A percentile compares a stretch with the other conserved stretches of the same genome.
Conservation (phyloP, 2,113 vertebrate species). For the Fregetta grallaria region DNA sequence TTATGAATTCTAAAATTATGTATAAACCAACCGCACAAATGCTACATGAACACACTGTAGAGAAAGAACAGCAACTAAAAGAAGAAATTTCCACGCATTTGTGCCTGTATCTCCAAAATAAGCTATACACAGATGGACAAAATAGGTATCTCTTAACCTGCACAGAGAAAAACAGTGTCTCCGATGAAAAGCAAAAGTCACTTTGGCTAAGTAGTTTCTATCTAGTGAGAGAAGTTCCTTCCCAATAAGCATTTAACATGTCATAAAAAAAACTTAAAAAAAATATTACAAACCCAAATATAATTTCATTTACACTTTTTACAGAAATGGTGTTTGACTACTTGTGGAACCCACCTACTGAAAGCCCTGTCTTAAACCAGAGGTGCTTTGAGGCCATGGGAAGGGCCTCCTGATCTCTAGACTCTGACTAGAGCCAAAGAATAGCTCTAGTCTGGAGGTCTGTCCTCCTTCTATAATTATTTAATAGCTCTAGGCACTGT, state of each 20-base stretch:
- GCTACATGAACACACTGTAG: not conserved
- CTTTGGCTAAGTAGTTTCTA: not conserved
- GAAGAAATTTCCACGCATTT: not conserved
- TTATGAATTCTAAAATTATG: slow-evolving; percentile 21
- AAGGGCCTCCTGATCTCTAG: not conserved
- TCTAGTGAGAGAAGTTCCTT: not conserved
- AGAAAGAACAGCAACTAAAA: not conserved
- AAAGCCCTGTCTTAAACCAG: not conserved
- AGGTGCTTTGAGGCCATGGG: not conserved
- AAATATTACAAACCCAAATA: not conserved
- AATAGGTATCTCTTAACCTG: not conserved
- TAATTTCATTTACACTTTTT: not conserved
- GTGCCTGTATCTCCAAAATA: not conserved
- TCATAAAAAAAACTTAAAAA: not conserved
- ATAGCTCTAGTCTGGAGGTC: not conserved
- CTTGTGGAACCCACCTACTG: not conserved
- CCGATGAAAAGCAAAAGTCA: not conserved
- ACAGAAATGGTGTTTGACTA: not conserved
- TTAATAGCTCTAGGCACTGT: not conserved
- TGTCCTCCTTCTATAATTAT: not conserved
- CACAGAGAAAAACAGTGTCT: not conserved
- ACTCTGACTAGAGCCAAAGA: not conserved
- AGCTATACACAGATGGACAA: not conserved
- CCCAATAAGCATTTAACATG: not conserved
- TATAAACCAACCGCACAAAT: not conserved